Percentiles rank a stretch among this genome's conserved stretches.
Evolutionary conservation across 2,797 vertebrate genomes (phyloP).

Genomic region (Amniataba percoides): DNA sequence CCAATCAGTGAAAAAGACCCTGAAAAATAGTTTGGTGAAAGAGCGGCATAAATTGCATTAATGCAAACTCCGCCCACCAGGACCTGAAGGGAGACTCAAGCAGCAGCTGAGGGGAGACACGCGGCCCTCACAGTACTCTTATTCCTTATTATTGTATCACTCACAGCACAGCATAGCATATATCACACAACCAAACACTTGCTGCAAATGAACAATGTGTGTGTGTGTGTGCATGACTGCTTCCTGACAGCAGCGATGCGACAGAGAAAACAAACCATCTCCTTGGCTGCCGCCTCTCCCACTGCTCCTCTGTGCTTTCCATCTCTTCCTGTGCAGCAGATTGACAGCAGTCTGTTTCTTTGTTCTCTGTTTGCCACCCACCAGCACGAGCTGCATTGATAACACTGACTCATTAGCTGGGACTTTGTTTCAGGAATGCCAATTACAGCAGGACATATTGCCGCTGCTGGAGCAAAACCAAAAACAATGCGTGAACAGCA

Average conservation of each 20-base stretch:
- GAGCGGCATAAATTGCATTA: neutral
- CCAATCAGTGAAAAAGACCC: neutral
- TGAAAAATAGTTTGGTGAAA: neutral
- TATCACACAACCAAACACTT: neutral
- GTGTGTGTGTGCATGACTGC: neutral
- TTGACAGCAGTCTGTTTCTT: slow-evolving; percentile 47
- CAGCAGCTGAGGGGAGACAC: no score
- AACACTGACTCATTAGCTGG: slow-evolving; percentile 48
- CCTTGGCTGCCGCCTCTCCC: slow-evolving; percentile 19
- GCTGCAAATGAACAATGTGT: neutral
- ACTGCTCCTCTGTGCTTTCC: neutral
- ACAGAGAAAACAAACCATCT: slow-evolving; percentile 33
- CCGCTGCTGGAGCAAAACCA: slow-evolving; percentile 2
- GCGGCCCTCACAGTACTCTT: no score
- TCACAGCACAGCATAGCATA: neutral
- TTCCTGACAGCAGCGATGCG: slow-evolving; percentile 16
- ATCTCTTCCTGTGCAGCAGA: slow-evolving; percentile 27
- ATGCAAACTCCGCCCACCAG: no score
- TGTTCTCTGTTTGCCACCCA: slow-evolving; percentile 30
- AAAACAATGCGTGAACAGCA: neutral
- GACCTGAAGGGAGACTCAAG: no score
- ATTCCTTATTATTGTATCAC: neutral
- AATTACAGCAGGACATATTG: slow-evolving; percentile 41
- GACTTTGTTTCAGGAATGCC: slow-evolving; percentile 30
- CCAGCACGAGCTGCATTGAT: slow-evolving; percentile 20